Base-by-base conservation (phyloP, 37 sponge, comb jelly and placozoan genomes). In the Amphimedon queenslandica region DNA sequence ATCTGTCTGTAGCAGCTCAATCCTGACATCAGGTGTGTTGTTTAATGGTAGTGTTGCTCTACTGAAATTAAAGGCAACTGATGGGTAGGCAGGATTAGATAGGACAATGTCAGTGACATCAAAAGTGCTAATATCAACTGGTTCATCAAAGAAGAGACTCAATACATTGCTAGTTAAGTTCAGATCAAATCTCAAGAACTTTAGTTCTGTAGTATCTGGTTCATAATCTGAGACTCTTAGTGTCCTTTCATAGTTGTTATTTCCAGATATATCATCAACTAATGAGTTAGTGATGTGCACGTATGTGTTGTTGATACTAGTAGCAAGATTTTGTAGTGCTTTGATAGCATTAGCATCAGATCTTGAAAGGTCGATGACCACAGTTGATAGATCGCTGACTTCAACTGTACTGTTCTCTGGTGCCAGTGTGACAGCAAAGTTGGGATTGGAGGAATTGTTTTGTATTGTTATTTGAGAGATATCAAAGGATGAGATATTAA, bases 61-160 rank as follows among this genome's bases (percentile, higher is more conserved):
- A 6, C 42, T 30, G 24, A 88, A 42, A 13, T 74, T 60, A 57
- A 78, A 88, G 5, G 66, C 63, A n/a, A 81, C 33, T 10, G 79
- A 76, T 2, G 71, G 53, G 38, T 88, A 77, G 31, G 42, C 67
- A 0, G 37, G 28, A 36, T 81, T 69, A 28, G 82, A 73, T 34
- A 95, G 83, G 8, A 72, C 66, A 27, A 95, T 36, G 38, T 91
- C 82, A 36, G 72, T 69, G 21, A 85, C 42, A 63, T 95, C 67
- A 40, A 95, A 85, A 55, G 58, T 78, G 27, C 75, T 20, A 0
- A 72, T 76, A 33, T 91, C 74, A 24, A 95, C 70, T 28, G 96
- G 92, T 57, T 95, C 92, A 55, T 88, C 85, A 65, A 95, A 95
- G 47, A 71, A 73, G 25, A 95, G 66, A 0, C 78, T 84, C 1